A percentile compares a stretch with the other conserved stretches of the same genome.
Evolutionary conservation across 2,888 invertebrate species (phyloP).

Genomic region (Dryocosmus kuriphilus): DNA sequence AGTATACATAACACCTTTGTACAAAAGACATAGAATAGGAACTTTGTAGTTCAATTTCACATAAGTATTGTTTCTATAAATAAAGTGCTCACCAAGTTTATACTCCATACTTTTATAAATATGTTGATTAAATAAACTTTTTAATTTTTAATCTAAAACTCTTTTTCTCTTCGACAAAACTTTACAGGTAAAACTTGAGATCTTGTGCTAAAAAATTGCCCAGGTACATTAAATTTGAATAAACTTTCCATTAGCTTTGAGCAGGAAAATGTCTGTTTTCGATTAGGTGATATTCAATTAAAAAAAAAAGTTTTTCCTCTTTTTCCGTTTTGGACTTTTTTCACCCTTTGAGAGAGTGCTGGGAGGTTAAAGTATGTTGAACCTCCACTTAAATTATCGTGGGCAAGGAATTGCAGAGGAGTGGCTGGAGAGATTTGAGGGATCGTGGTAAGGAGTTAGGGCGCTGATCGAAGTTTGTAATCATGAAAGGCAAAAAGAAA

Average conservation of each 20-base stretch:
- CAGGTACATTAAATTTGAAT: background rate
- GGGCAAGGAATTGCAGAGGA: background rate
- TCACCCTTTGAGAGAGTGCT: background rate
- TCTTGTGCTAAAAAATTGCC: background rate
- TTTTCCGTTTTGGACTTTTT: background rate
- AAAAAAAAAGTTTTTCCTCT: background rate
- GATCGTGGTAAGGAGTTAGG: conserved; percentile 3
- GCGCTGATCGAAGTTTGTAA: conserved; percentile 27
- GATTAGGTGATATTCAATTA: background rate
- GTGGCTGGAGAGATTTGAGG: conserved; percentile 14
- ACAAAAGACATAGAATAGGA: too few species aligned
- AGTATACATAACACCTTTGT: too few species aligned
- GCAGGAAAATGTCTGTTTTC: background rate
- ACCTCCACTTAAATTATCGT: conserved; percentile 16
- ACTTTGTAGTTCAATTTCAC: too few species aligned
- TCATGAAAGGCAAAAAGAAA: conserved; percentile 19
- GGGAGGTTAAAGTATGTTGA: conserved; percentile 9
- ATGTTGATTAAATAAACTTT: background rate
- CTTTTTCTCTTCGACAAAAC: background rate
- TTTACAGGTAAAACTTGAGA: background rate
- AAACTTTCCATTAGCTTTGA: background rate
- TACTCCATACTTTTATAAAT: background rate
- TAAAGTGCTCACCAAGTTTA: too few species aligned
- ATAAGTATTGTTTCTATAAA: too few species aligned
- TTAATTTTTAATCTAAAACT: background rate